Base-by-base conservation (phyloP, 2,888 invertebrate species). In the Dryobota labecula region DNA sequence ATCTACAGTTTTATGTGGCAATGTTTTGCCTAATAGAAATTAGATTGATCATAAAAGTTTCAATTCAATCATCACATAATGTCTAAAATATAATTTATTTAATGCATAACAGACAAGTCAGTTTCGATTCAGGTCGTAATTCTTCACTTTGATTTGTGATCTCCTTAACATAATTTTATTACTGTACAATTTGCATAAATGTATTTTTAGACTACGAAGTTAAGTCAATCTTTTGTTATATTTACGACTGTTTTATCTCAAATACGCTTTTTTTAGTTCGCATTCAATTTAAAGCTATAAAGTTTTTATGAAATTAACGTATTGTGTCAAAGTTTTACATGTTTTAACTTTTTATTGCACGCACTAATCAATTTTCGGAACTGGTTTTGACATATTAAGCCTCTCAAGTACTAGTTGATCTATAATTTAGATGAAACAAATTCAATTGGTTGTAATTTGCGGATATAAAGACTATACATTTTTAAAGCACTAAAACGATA, bases 161-260 rank as follows among this genome's bases (percentile, higher is more conserved):
- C 81, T 78, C 63, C 70, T 83, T 76, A 81, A 76, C 68, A 85
- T 86, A 84, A 84, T 80, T 86, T 86, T 84, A 80, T 88, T 69
- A 76, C 56, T 76, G 47, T 62, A 49, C 30, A 62, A 85, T 87
- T 87, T 80, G 73, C 86, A 87, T 87, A 83, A 72, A 82, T 62
- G 47, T 76, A 75, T 82, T 83, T 80, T 73, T 70, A 58, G 70
- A 73, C 45, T 45, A 51, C 45, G 27, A 60, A 78, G 67, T 43
- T 64, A 60, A 60, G 63, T 67, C 58, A 70, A 63, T 61, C 57
- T 43, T 64, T 73, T 77, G 73, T 73, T 49, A 64, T 70, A 30
- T 84, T 76, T 71, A 78, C 68, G 75, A 82, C 69, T 33, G 30
- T 66, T 73, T 77, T 76, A 72, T 73, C 71, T 76, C 2, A 36